phyloP scores from a whole-genome alignment of 2,113 vertebrate species.

The Caranx ignobilis region DNA sequence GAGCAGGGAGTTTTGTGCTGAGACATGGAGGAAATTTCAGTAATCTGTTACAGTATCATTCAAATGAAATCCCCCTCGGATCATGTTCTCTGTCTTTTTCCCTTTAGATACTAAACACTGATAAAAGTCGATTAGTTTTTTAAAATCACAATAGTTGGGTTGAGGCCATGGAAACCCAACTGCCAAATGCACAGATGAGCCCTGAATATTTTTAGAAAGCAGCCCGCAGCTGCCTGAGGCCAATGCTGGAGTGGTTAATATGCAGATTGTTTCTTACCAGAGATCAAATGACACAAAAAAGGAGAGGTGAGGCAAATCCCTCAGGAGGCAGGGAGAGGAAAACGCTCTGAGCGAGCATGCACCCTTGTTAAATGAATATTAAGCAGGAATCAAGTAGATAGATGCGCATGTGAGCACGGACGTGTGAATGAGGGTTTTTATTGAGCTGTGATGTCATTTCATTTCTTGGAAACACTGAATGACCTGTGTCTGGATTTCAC shows the following conservation, averaged over 20 bases:
- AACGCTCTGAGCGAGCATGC: not conserved
- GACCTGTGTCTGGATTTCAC: constrained; percentile 11
- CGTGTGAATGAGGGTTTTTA: constrained; percentile 21
- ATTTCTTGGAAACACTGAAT: constrained; percentile 34
- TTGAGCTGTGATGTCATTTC: constrained; percentile 8
- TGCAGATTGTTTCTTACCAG: constrained; percentile 49
- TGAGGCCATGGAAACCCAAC: constrained; percentile 20
- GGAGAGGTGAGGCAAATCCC: constrained; percentile 44
- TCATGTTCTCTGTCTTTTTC: not conserved
- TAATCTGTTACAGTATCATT: constrained; percentile 3
- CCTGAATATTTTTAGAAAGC: constrained; percentile 54
- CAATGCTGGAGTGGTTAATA: constrained; percentile 49
- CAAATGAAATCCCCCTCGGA: constrained; percentile 13
- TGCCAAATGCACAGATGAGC: constrained; percentile 8
- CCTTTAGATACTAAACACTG: not conserved
- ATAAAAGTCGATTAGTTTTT: constrained; percentile 5
- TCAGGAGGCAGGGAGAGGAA: constrained; percentile 18
- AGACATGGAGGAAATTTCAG: constrained; percentile 19
- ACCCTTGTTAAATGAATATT: constrained; percentile 57
- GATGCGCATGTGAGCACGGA: constrained; percentile 14
- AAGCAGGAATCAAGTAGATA: constrained; percentile 28
- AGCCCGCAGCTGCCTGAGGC: constrained; percentile 17
- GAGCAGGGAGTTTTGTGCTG: constrained; percentile 24
- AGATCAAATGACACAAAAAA: constrained; percentile 46
- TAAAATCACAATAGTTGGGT: not conserved